A percentile compares a stretch with the other conserved stretches of the same genome.
These are phyloP conservation scores for Apus apus DNA, from an alignment of 2,113 vertebrate species.

Conservation along the genomic window DNA sequence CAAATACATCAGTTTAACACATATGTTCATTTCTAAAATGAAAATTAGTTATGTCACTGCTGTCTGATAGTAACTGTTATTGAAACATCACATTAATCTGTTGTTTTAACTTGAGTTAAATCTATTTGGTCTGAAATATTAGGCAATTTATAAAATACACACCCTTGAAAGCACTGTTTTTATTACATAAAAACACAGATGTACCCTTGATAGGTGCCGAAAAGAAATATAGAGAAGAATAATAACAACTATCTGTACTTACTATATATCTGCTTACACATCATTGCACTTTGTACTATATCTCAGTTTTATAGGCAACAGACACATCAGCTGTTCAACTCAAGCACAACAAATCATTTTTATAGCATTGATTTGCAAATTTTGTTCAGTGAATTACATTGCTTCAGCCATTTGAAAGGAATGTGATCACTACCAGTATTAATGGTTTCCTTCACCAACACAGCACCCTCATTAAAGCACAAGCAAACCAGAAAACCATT, in stretches of 20 bases:
- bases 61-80: not conserved
- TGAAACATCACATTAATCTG: not conserved
- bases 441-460: not conserved
- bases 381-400: not conserved
- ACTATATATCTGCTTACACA: not conserved
- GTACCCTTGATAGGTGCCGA: not conserved
- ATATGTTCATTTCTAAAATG: not conserved
- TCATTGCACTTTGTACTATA: not conserved
- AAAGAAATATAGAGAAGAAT: not conserved
- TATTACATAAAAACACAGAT: not conserved
- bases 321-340: not conserved
- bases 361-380: constrained; percentile 7
- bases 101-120: not conserved
- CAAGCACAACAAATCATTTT: constrained; percentile 9
- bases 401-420: constrained; percentile 18
- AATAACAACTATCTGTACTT: not conserved
- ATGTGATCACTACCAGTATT: not conserved
- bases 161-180: not conserved
- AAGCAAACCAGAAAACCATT: not conserved
- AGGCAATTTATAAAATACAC: not conserved
- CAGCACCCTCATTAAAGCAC: not conserved
- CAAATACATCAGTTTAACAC: not conserved
- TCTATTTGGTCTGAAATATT: not conserved
- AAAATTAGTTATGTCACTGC: not conserved
- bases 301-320: not conserved